A percentile compares a stretch with the other conserved stretches of the same genome.
phyloP scores from a whole-genome alignment of 2,113 vertebrate genomes.

The Mustela lutreola region DNA sequence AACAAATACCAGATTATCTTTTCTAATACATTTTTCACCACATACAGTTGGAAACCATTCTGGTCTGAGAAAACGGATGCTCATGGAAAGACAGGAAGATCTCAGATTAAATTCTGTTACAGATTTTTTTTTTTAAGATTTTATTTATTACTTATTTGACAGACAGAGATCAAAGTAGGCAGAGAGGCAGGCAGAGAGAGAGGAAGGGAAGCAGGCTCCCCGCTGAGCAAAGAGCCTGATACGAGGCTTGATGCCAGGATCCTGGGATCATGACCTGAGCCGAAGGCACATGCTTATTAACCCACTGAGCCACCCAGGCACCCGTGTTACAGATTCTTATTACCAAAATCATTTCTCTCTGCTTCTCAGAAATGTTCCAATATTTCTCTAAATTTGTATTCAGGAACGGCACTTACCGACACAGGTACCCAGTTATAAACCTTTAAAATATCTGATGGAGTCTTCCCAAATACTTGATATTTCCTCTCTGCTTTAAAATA shows the following conservation, averaged over 20 bases:
- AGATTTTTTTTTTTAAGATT: not conserved
- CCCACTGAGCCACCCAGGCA: no score
- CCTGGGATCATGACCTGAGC: no score
- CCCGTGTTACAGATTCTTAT: conserved; percentile 28
- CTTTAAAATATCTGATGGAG: conserved; percentile 27
- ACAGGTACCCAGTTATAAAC: conserved; percentile 26
- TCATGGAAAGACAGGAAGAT: not conserved
- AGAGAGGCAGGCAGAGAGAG: no score
- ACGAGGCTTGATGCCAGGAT: no score
- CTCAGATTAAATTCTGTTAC: conserved; percentile 31
- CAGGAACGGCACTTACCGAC: not conserved
- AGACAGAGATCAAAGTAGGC: no score
- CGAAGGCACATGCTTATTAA: no score
- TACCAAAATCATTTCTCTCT: conserved; percentile 47
- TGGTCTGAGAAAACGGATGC: not conserved
- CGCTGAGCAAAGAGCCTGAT: no score
- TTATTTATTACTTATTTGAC: no score
- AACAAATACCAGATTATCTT: not conserved
- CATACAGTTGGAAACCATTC: not conserved
- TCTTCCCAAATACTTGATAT: conserved; percentile 22
- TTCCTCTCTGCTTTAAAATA: conserved; percentile 50
- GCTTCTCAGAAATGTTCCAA: conserved; percentile 25
- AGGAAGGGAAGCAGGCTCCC: no score
- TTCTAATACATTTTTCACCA: not conserved
- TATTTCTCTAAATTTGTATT: not conserved